Percentiles rank a stretch among this genome's conserved stretches.
Conservation (phyloP, 2,113 vertebrate genomes). For the Mus spicilegus region DNA sequence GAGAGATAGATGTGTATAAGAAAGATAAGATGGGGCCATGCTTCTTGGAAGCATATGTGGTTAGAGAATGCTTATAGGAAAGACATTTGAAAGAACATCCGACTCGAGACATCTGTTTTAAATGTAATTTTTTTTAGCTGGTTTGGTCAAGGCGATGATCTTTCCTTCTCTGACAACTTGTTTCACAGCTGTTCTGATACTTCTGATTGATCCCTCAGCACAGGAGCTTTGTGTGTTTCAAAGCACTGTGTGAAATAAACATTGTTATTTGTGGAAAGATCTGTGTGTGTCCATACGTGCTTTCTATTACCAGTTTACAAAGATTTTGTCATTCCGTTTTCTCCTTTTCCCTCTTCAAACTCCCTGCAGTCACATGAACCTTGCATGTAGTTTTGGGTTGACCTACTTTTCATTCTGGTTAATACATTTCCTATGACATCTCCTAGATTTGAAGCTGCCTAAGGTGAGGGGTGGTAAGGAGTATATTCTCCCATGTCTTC, state of each 20-base stretch:
- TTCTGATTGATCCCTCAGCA: background rate
- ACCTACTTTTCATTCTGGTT: background rate
- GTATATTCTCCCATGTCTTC: background rate
- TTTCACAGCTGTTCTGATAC: background rate
- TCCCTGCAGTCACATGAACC: background rate
- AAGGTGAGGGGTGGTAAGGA: background rate
- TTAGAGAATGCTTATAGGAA: background rate
- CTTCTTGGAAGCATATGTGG: background rate
- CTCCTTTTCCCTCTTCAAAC: background rate
- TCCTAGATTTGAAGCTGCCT: conserved; percentile 31
- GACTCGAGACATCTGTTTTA: background rate
- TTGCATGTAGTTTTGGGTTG: background rate
- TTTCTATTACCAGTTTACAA: background rate
- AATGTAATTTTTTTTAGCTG: background rate
- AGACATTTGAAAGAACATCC: background rate
- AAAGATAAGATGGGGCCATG: background rate
- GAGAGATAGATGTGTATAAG: background rate
- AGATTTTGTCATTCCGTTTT: background rate
- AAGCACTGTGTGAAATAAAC: background rate
- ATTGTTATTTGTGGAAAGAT: conserved; percentile 19
- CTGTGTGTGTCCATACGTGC: background rate
- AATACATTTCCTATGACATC: conserved; percentile 20
- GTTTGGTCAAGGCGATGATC: background rate
- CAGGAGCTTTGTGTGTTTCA: background rate
- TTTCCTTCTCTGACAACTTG: background rate